These are phyloP conservation scores for Therioaphis trifolii DNA, from an alignment of 2,888 invertebrate genomes.

Conservation along the genomic window DNA sequence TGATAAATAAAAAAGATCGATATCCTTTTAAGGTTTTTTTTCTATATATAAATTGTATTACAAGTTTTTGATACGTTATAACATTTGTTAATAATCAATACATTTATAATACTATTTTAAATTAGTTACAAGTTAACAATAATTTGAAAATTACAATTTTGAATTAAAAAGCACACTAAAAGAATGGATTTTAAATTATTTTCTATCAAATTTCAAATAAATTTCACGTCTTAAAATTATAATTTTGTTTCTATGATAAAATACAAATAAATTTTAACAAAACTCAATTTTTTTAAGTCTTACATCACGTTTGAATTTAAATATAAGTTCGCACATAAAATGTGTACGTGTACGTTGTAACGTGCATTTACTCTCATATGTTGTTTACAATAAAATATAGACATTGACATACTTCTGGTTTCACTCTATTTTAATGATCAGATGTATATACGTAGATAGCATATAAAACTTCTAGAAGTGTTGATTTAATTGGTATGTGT, in stretches of 20 bases:
- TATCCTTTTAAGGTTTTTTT: too few species aligned
- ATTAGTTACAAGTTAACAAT: background rate
- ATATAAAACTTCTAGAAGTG: slow-evolving; percentile 18
- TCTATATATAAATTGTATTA: too few species aligned
- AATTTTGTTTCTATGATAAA: too few species aligned
- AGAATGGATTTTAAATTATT: background rate
- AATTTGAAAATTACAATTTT: background rate
- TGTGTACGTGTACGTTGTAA: slow-evolving; percentile 1
- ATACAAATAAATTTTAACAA: background rate
- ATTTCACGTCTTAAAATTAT: too few species aligned
- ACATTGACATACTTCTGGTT: slow-evolving; percentile 35
- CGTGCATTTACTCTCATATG: too few species aligned
- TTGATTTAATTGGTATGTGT: too few species aligned
- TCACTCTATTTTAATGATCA: background rate
- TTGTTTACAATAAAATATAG: slow-evolving; percentile 38
- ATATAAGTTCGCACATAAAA: background rate
- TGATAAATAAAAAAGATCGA: too few species aligned
- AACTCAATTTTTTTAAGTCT: background rate
- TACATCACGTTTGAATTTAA: background rate
- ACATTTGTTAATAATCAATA: too few species aligned
- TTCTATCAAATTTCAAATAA: background rate
- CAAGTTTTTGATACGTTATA: too few species aligned
- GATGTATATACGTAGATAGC: background rate
- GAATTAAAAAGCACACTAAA: background rate
- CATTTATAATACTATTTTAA: too few species aligned